Conservation (phyloP, 1,140 invertebrate species). For the Harlomillsia oculata region DNA sequence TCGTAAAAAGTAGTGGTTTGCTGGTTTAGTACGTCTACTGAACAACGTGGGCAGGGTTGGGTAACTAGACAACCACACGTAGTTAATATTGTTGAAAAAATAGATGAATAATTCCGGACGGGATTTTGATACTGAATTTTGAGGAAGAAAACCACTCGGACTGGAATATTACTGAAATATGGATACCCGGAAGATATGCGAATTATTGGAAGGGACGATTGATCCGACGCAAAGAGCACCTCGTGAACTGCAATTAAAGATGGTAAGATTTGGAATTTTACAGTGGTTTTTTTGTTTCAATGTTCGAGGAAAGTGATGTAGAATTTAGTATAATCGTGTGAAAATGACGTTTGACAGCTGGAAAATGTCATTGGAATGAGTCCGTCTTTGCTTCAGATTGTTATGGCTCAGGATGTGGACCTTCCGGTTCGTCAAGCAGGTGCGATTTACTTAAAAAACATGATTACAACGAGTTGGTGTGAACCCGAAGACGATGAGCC, state of each 20-base stretch:
- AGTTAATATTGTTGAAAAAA: no score
- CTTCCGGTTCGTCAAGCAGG: constrained; percentile 89
- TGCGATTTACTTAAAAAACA: constrained; percentile 94
- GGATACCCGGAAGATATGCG: constrained; percentile 74
- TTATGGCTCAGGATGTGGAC: constrained; percentile 79
- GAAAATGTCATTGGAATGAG: constrained; percentile 94
- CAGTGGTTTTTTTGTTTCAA: background rate
- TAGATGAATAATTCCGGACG: no score
- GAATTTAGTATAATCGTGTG: background rate
- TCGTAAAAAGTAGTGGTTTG: no score
- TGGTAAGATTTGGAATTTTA: constrained; percentile 49
- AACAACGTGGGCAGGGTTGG: no score
- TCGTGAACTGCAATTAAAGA: constrained; percentile 80
- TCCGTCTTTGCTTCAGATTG: constrained; percentile 80
- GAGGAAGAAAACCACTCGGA: no score
- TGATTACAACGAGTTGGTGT: constrained; percentile 78
- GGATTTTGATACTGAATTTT: no score
- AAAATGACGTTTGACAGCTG: constrained; percentile 69
- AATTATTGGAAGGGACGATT: constrained; percentile 78
- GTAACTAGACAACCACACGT: no score
- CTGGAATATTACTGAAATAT: no score
- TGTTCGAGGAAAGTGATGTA: background rate
- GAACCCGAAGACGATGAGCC: constrained; percentile 66
- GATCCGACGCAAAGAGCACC: constrained; percentile 77
- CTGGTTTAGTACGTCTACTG: no score